Conservation (phyloP, 1,140 invertebrate species). For the Trichoplusia ni region DNA sequence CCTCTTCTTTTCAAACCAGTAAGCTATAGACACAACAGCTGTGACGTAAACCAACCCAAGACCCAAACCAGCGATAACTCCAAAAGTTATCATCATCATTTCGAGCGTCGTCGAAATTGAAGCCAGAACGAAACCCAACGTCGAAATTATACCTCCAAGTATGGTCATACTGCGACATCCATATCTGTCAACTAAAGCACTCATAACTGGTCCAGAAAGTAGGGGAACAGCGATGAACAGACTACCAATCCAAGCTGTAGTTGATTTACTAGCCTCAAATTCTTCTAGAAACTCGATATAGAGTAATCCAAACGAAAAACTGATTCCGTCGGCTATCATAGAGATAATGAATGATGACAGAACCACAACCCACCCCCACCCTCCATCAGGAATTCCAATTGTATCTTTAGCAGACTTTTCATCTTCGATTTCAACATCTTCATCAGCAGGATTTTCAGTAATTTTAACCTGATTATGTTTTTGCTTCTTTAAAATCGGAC, state of each 20-base stretch:
- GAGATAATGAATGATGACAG: conserved; percentile 92
- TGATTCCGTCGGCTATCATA: conserved; percentile 97
- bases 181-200: conserved; percentile 93
- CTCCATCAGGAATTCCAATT: conserved; percentile 85
- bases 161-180: conserved; percentile 94
- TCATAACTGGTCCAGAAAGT: conserved; percentile 92
- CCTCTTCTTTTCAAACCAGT: conserved; percentile 97
- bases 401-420: conserved; percentile 53
- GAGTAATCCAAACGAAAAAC: conserved; percentile 95
- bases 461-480: conserved; percentile 41
- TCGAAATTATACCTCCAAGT: conserved; percentile 88
- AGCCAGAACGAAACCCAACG: conserved; percentile 90
- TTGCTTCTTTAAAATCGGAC: conserved; percentile 7
- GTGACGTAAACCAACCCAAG: conserved; percentile 94
- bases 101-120: conserved; percentile 87
- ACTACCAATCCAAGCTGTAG: conserved; percentile 94
- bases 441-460: conserved; percentile 45
- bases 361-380: conserved; percentile 95
- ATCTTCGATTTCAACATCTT: conserved; percentile 38
- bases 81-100: conserved; percentile 92
- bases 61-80: conserved; percentile 92
- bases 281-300: conserved; percentile 93
- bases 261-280: conserved; percentile 90
- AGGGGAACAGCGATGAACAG: conserved; percentile 94
- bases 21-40: conserved; percentile 95